Evolutionary conservation across 2,797 vertebrate species (phyloP).

Genomic region (Gymnopithys bicolor): DNA sequence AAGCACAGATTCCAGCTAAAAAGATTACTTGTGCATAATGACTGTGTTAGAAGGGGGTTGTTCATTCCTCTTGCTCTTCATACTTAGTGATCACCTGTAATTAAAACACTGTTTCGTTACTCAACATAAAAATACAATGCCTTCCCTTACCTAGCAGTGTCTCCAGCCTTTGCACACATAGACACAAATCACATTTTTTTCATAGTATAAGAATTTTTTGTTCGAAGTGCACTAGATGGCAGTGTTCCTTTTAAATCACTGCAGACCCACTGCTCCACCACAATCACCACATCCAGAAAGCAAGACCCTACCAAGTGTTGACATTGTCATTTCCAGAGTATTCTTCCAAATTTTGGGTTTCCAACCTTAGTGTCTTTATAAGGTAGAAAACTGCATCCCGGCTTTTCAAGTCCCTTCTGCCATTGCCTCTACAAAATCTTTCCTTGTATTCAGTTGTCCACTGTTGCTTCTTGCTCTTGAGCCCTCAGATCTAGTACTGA

Average conservation of each 20-base stretch:
- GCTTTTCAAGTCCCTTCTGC: neutral
- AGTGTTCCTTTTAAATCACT: conserved; percentile 43
- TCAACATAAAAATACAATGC: neutral
- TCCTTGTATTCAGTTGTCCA: neutral
- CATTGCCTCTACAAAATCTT: neutral
- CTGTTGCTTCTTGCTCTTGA: neutral
- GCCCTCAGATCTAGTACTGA: neutral
- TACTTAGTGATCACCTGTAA: neutral
- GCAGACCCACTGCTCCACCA: neutral
- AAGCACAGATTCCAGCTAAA: neutral
- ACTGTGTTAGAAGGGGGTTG: neutral
- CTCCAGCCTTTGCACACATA: neutral
- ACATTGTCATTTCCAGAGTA: neutral
- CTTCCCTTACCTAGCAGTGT: neutral
- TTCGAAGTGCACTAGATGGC: conserved; percentile 50
- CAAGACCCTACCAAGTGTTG: neutral
- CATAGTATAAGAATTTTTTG: neutral
- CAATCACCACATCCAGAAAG: neutral
- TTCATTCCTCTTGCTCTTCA: neutral
- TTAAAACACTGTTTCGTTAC: neutral
- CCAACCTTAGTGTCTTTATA: neutral
- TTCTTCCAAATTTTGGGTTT: neutral
- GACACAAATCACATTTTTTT: neutral
- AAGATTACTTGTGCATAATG: neutral
- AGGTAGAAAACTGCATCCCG: neutral